Evolutionary conservation across 92 coral and sea anemone genomes (phyloP).

Genomic region (Diadumene lineata): DNA sequence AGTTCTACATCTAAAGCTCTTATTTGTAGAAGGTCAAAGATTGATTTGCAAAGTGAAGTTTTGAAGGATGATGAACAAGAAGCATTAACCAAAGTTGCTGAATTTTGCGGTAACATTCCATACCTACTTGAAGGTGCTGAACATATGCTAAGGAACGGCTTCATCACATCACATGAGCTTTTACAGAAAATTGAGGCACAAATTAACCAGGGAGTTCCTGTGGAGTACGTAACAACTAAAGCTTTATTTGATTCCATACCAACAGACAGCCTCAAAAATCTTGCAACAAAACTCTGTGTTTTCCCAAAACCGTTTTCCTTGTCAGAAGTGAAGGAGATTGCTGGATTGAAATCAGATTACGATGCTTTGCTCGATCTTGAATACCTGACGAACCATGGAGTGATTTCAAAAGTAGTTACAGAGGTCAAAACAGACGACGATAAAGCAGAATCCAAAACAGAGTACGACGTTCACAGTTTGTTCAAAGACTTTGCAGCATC

Average conservation of each 20-base stretch:
- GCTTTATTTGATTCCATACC: constrained; percentile 52
- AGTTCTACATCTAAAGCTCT: constrained; percentile 15
- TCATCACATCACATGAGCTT: constrained; percentile 15
- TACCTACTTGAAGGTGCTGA: constrained; percentile 38
- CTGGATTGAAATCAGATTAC: constrained; percentile 16
- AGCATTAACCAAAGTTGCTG: constrained; percentile 2
- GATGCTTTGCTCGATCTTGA: constrained; percentile 53
- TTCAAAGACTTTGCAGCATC: constrained; percentile 49
- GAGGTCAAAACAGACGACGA: too few species aligned
- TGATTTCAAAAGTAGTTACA: constrained; percentile 6
- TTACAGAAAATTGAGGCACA: constrained; percentile 21
- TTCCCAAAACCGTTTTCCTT: constrained; percentile 54
- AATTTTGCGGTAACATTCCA: constrained; percentile 21
- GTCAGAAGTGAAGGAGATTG: constrained; percentile 45
- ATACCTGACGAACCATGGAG: constrained; percentile 24
- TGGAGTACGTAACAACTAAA: constrained; percentile 17
- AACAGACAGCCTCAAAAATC: constrained; percentile 39
- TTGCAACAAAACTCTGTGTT: constrained; percentile 60
- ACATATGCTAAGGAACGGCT: constrained; percentile 38
- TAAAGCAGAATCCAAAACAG: constrained; percentile 14
- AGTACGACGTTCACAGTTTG: constrained; percentile 66
- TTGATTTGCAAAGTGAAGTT: not conserved
- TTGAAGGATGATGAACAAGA: not conserved
- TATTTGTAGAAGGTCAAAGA: constrained; percentile 10
- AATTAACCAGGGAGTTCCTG: constrained; percentile 18